A percentile compares a stretch with the other conserved stretches of the same genome.
Conservation (phyloP, 1,140 invertebrate species). For the Pseudobourletiella spinata region DNA sequence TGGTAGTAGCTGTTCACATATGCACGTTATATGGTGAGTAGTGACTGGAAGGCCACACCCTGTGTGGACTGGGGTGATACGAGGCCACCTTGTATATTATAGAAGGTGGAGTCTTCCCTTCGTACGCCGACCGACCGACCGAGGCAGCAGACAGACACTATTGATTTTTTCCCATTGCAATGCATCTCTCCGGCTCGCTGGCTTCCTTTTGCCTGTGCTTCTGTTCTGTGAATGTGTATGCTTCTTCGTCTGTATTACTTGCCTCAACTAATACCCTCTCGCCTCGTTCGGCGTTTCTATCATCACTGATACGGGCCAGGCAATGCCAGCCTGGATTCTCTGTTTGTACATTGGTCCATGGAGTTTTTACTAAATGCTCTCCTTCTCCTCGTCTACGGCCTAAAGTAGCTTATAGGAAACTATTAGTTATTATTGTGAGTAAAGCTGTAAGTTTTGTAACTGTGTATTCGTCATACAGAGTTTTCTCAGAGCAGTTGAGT, state of each 20-base stretch:
- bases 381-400: no score
- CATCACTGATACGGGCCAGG: neutral
- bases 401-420: no score
- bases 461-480: no score
- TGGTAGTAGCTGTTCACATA: no score
- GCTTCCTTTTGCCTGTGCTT: neutral
- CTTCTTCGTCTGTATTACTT: no score
- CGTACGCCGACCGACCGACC: neutral
- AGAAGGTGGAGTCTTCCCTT: constrained; percentile 2
- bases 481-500: no score
- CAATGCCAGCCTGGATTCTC: neutral
- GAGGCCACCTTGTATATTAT: neutral
- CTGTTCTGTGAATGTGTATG: neutral
- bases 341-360: no score
- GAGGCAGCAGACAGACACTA: constrained; percentile 7
- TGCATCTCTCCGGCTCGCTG: neutral
- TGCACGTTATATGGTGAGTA: no score
- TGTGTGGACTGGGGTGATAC: neutral
- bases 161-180: constrained; percentile 5
- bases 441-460: no score
- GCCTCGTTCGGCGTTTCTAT: neutral
- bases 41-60: constrained; percentile 7
- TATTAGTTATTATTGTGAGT: neutral
- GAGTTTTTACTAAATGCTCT: no score
- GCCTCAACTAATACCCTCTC: no score